phyloP scores from a whole-genome alignment of 2,797 vertebrate species.

The Galagoides demidoff region DNA sequence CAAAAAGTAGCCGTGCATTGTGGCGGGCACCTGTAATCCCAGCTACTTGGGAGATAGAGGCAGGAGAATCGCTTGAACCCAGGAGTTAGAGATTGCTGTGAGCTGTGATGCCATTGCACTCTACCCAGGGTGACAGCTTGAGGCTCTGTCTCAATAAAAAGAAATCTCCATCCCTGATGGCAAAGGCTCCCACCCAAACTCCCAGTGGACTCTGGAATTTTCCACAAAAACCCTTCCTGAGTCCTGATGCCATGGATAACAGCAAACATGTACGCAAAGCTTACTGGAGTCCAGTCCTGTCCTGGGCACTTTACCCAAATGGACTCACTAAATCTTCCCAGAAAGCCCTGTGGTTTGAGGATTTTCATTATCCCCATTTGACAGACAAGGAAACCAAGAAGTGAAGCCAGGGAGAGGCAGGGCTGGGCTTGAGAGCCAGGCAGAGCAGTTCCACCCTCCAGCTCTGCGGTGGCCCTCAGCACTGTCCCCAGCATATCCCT shows the following conservation, averaged over 20 bases:
- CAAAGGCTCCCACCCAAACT: neutral
- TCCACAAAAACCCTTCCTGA: neutral
- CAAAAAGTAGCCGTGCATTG: no score
- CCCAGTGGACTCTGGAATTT: neutral
- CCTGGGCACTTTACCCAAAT: rapidly evolving
- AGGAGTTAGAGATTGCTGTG: no score
- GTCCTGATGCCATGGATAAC: neutral
- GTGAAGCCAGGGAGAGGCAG: neutral
- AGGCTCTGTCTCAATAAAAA: no score
- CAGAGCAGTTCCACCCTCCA: neutral
- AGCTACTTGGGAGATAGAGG: no score
- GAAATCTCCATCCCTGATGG: neutral
- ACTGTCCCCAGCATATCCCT: neutral
- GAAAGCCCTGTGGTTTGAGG: neutral
- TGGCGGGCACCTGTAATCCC: no score
- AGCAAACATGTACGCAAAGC: rapidly evolving
- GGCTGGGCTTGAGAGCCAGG: neutral
- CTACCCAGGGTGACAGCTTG: no score
- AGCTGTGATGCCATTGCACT: no score
- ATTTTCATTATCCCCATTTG: neutral
- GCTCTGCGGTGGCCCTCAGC: neutral
- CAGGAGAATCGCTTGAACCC: no score
- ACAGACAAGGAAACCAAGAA: constrained; percentile 19
- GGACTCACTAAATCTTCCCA: neutral
- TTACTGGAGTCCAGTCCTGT: neutral